A percentile compares a stretch with the other conserved stretches of the same genome.
Evolutionary conservation across 1,140 invertebrate species (phyloP).

Genomic region (Drosophila jambulina): DNA sequence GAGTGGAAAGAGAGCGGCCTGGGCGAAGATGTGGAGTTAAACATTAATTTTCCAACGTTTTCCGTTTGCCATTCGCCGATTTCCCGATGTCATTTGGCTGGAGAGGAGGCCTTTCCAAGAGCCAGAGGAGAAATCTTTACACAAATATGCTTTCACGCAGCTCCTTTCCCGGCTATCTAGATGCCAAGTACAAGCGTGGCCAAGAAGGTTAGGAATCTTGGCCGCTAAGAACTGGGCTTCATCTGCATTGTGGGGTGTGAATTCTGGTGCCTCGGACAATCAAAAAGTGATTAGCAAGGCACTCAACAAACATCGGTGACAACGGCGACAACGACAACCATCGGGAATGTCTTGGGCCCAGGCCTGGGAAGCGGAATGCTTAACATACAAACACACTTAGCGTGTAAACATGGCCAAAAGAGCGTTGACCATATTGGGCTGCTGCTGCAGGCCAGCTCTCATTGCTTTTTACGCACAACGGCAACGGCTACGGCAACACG

Average conservation of each 20-base stretch:
- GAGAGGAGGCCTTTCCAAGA: slow-evolving; percentile 50
- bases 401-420: slow-evolving; percentile 82
- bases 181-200: slow-evolving; percentile 37
- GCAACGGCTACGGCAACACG: slow-evolving; percentile 32
- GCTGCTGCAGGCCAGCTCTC: slow-evolving; percentile 39
- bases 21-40: slow-evolving; percentile 3
- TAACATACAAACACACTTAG: slow-evolving; percentile 82
- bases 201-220: slow-evolving; percentile 24
- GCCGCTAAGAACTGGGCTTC: not conserved
- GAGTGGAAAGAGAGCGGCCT: not conserved
- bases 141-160: slow-evolving; percentile 82
- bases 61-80: slow-evolving; percentile 53
- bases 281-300: slow-evolving; percentile 62
- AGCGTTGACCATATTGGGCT: slow-evolving; percentile 80
- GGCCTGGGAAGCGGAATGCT: slow-evolving; percentile 70
- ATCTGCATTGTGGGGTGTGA: slow-evolving; percentile 38
- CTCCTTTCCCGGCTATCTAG: slow-evolving; percentile 50
- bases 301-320: slow-evolving; percentile 48
- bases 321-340: slow-evolving; percentile 47
- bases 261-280: slow-evolving; percentile 40
- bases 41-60: slow-evolving; percentile 21
- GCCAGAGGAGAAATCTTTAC: slow-evolving; percentile 43
- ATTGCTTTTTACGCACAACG: slow-evolving; percentile 62
- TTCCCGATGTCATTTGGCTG: slow-evolving; percentile 42
- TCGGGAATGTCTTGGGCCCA: slow-evolving; percentile 46